Evolutionary conservation across 2,113 vertebrate species (phyloP), one percentile per base, ranked within the genome.

Genomic region (Nothoprocta perdicaria): DNA sequence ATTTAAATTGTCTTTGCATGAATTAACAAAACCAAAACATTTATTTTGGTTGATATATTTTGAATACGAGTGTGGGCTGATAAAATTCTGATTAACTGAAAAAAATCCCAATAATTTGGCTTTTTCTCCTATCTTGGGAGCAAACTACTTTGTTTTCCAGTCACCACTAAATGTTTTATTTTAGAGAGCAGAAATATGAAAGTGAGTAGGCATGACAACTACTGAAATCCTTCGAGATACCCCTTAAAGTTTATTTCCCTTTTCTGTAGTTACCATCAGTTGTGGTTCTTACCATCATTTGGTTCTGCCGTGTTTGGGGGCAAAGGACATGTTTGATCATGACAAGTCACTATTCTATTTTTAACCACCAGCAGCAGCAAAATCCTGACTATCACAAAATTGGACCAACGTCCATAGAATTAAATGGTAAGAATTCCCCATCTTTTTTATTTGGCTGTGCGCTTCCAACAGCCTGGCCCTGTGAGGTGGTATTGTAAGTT

Each of bases 1-100:
- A 15, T 75, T 87, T 88, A 29, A 94, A 93, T 88, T 83, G 27
- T 52, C 65, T 83, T 53, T 86, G 55, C 68, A 67, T 82, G 74
- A 94, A 94, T 94, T 89, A 90, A 43, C 33, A 8, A 33, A 88
- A 77, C 21, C 13, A 40, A 88, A 94, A 63, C 27, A 63, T 78
- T 83, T 74, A 63, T 83, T 77, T 71, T 88, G 77, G 29, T 71
- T 71, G 41, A 55, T 6, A 8, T 74, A n/a, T 67, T 94, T 80
- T 88, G 65, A 55, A 76, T 72, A 45, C 85, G 52, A 61, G 50
- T 24, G 77, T 1, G 0, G 45, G 21, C 77, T 85, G 33, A 10
- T 73, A 67, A 92, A 87, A 14, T n/a, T 63, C 35, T 40, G 41
- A 78, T 89, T 84, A 75, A 72, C 67, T 80, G 40, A 83, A 82